Evolutionary conservation across 1,140 invertebrate species (phyloP).

Genomic region (Philotrypesis tridentata): DNA sequence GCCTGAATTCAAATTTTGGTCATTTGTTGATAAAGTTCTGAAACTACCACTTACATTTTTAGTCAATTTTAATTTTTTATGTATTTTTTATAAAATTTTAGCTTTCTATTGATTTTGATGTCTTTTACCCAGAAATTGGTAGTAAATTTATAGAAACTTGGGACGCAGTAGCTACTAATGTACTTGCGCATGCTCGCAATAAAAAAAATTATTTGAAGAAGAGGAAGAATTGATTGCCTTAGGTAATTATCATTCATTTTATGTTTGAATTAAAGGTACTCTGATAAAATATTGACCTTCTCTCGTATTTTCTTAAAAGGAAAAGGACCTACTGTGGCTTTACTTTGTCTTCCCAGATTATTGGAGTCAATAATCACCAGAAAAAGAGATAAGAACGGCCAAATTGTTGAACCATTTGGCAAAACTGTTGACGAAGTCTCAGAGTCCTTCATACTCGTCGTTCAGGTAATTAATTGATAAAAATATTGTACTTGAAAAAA

Average conservation of each 20-base stretch:
- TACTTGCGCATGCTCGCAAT: not conserved
- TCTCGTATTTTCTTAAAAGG: not conserved
- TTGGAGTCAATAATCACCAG: not conserved
- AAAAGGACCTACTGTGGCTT: not conserved
- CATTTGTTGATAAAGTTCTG: not conserved
- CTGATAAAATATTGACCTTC: not conserved
- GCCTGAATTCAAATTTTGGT: not conserved
- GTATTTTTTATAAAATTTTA: not conserved
- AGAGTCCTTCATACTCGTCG: not conserved
- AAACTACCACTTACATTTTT: not conserved
- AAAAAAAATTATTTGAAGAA: not conserved
- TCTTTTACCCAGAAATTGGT: not conserved
- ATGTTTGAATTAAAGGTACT: not conserved
- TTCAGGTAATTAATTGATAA: not conserved
- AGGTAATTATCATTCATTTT: not conserved
- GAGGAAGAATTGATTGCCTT: not conserved
- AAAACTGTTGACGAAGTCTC: not conserved
- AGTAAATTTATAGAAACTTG: not conserved
- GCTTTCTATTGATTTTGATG: not conserved
- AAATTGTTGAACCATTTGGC: not conserved
- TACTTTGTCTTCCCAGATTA: constrained; percentile 8
- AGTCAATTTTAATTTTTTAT: not conserved
- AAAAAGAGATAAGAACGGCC: not conserved
- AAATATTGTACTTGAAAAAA: not conserved
- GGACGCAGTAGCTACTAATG: not conserved